Conservation (phyloP, 2,888 invertebrate species). For the Omphaloscelis lunosa region DNA sequence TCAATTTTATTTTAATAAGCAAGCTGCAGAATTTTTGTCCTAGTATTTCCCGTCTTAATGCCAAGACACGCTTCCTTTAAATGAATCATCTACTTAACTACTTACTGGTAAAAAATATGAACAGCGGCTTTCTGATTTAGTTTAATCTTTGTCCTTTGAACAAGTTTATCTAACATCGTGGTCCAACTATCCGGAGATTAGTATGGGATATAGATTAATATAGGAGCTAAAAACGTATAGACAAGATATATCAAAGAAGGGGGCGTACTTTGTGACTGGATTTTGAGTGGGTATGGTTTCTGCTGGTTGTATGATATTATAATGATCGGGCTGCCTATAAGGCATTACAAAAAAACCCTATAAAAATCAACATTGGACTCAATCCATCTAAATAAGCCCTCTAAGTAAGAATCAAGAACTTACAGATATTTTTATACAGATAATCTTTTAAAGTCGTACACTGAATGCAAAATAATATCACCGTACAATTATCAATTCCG, state of each 20-base stretch:
- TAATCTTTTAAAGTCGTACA: slow-evolving; percentile 23
- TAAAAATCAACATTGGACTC: not conserved
- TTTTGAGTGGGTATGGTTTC: too few relatives aligned
- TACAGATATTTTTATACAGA: slow-evolving; percentile 1
- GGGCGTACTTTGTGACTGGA: too few relatives aligned
- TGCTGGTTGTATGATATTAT: too few relatives aligned
- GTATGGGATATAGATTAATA: too few relatives aligned
- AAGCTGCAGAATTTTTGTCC: slow-evolving; percentile 7
- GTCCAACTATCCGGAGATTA: too few relatives aligned
- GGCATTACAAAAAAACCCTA: not conserved
- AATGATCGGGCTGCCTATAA: not conserved
- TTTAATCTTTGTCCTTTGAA: not conserved
- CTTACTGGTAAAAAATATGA: not conserved
- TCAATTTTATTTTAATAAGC: slow-evolving; percentile 45
- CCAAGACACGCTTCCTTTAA: slow-evolving; percentile 42
- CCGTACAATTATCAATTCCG: slow-evolving; percentile 50
- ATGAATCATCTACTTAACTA: slow-evolving; percentile 19
- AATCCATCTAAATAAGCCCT: not conserved
- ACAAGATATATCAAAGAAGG: too few relatives aligned
- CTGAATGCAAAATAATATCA: slow-evolving; percentile 34
- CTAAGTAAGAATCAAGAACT: not conserved
- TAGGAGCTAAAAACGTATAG: too few relatives aligned
- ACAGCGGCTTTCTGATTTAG: not conserved
- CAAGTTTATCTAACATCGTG: not conserved
- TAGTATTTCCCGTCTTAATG: slow-evolving; percentile 25